Base-by-base conservation (phyloP, 1,140 invertebrate species). In the Nasonia vitripennis region DNA sequence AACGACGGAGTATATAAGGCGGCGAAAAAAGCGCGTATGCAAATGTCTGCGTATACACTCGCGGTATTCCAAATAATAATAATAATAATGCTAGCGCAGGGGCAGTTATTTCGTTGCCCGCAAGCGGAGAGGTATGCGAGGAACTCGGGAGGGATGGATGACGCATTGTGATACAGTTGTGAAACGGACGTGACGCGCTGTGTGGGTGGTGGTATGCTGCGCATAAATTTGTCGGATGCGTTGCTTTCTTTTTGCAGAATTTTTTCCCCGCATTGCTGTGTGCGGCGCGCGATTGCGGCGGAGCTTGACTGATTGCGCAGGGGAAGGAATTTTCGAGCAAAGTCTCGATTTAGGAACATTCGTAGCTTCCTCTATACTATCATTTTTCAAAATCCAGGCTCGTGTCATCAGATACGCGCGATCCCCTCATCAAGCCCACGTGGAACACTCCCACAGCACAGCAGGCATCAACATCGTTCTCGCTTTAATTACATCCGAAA, bases 11-110 rank as follows among this genome's bases (percentile, higher is more conserved):
- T 67, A 70, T 67, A 70, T 37, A 37, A 17, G 34, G 27, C 71
- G 2, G 37, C 14, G 70, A 23, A 71, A 10, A 62, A 82, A 37
- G 48, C 11, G 7, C 51, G 2, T 77, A 75, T 67, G 81, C 51
- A 83, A 83, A 77, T 83, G 31, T 27, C 10, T 27, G 14, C 37
- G 1, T 68, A 51, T 12, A 27, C 17, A 37, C 34, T 37, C 34
- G 68, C 73, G 81, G 81, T 83, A 77, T 83, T 83, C 34, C 81
- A 77, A 83, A 83, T 83, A 83, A 82, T 55, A 82, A 83, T 67
- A 37, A 14, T 14, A 17, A 5, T n/a, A n/a, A 51, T 51, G 14
- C 48, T 51, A 12, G 48, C 48, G 48, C 48, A 51, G 12, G 12
- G 10, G 55, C 55, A 62, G 55, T n/a, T n/a, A n/a, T 62, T 45